These are phyloP conservation scores for rat (Rattus norvegicus) DNA, from an alignment of 2,113 vertebrate species.

Conservation along the genomic window GRCr8 NC_086039.1:116913501-116914000, in stretches of 20 bases:
- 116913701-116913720: constrained; percentile 12
- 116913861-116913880: constrained; percentile 7
- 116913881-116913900: constrained; percentile 16
- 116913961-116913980: constrained; percentile 48
- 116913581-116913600: not conserved
- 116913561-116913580: not conserved
- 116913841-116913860: constrained; percentile 20
- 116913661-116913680: not conserved
- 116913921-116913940: constrained; percentile 32
- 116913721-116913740: not conserved
- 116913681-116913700: not conserved
- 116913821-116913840: constrained; percentile 1
- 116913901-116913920: constrained; percentile 39
- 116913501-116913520: not conserved
- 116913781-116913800: constrained; percentile 27
- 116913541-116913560: not conserved
- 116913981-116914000: not conserved
- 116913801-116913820: not conserved
- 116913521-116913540: not conserved
- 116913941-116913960: constrained; percentile 8
- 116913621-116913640: not conserved
- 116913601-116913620: not conserved
- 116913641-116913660: not conserved
- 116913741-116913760: constrained; percentile 11
- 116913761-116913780: not conserved